Conservation (phyloP, 2,888 invertebrate genomes). For the Meandrusa payeni region DNA sequence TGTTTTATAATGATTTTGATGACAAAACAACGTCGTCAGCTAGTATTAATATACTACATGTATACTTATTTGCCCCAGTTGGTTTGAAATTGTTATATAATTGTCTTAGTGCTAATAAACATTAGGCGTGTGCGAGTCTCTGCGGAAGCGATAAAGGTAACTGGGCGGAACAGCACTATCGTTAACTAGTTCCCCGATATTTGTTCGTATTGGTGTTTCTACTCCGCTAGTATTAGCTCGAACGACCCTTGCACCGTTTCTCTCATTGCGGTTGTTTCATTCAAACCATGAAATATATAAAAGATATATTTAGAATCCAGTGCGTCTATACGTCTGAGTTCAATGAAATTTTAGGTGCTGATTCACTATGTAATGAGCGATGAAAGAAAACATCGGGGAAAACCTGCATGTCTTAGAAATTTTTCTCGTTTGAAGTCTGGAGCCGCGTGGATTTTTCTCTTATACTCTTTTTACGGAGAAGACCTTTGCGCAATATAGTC, state of each 20-base stretch:
- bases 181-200: slow-evolving; percentile 58
- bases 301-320: no score
- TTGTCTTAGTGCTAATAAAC: slow-evolving; percentile 18
- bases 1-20: no score
- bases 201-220: slow-evolving; percentile 59
- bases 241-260: slow-evolving; percentile 26
- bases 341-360: no score
- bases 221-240: slow-evolving; percentile 31
- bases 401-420: neutral
- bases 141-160: slow-evolving; percentile 46
- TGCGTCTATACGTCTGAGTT: no score
- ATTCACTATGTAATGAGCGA: no score
- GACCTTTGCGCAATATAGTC: no score
- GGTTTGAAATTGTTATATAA: slow-evolving; percentile 10
- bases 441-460: no score
- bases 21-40: no score
- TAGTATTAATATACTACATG: no score
- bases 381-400: no score
- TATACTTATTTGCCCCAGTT: no score
- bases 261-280: slow-evolving; percentile 35
- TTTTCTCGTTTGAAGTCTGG: neutral
- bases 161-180: slow-evolving; percentile 51
- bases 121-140: slow-evolving; percentile 26
- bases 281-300: slow-evolving; percentile 21
- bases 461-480: no score